Evolutionary conservation across 2,888 invertebrate genomes (phyloP), one percentile per base, ranked within the genome.

Genomic region (Pomacea canaliculata): DNA sequence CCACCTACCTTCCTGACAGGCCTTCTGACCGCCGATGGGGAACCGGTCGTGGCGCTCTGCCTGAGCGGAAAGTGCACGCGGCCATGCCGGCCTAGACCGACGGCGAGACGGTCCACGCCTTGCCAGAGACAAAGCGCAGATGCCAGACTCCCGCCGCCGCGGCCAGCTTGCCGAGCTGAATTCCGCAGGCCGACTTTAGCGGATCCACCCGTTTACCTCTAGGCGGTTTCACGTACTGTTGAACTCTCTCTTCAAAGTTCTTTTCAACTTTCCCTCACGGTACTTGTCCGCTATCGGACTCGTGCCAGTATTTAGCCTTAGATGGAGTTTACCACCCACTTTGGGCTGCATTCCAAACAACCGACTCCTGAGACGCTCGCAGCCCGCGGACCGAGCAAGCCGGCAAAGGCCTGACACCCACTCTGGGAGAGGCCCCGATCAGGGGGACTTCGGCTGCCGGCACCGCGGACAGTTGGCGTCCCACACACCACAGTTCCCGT

Each of bases 211-310:
- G 90, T 88, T 91, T 91, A 82, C 88, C 88, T 89, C 86, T 85
- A 80, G 86, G 87, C 91, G 92, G 91, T 92, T 93, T 93, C 91
- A 91, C 91, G 90, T 88, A 91, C 93, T 93, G 92, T 93, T 93
- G 92, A 93, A 92, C 92, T 92, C 92, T 92, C 92, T 93, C 92
- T 93, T 93, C 93, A 93, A 93, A 93, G 93, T 93, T 92, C 93
- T 94, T 87, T 88, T 87, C 86, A 86, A 91, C 93, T 94, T 94
- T 94, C 93, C 93, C 93, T 94, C 93, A 93, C 93, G 93, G 93
- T 93, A 93, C 93, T 93, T 93, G 91, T 91, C 92, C 92, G 92
- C 93, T 93, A 93, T 94, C 93, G 93, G 93, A 92, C 93, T 93
- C 93, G 91, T 92, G 92, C 91, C 91, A 84, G 92, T 93, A 93